Conservation (phyloP, 2,113 vertebrate genomes). For the Ptyas mucosa region DNA sequence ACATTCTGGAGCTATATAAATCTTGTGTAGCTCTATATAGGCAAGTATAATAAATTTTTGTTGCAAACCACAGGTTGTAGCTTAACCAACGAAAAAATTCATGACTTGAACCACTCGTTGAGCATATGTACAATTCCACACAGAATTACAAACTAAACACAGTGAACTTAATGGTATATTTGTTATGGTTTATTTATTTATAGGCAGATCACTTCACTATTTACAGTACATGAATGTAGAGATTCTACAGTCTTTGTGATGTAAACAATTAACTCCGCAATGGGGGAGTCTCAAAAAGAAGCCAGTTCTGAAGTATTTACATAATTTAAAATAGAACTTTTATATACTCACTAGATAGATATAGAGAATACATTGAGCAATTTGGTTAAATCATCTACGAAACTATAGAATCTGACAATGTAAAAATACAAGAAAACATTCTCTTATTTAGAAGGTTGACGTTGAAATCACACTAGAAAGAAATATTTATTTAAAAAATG, state of each 20-base stretch:
- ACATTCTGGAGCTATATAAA: not conserved
- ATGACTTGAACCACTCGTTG: not conserved
- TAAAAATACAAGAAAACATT: constrained; percentile 99
- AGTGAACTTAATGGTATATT: constrained; percentile 73
- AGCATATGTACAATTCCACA: not conserved
- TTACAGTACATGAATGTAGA: constrained; percentile 99
- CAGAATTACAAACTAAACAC: constrained; percentile 41
- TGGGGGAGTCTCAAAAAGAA: constrained; percentile 89
- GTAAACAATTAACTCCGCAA: constrained; percentile 97
- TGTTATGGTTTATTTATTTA: constrained; percentile 87
- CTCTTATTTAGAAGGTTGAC: constrained; percentile 87
- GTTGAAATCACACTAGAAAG: constrained; percentile 92
- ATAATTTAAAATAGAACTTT: constrained; percentile 99
- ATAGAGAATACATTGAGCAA: constrained; percentile 89
- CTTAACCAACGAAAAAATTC: not conserved
- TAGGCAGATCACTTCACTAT: constrained; percentile 97
- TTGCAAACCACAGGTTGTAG: not conserved
- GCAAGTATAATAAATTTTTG: not conserved
- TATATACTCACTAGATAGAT: constrained; percentile 86
- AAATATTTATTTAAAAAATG: constrained; percentile 72
- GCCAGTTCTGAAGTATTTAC: constrained; percentile 96
- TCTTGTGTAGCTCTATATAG: not conserved
- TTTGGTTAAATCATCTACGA: constrained; percentile 97
- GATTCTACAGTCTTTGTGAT: constrained; percentile 99
- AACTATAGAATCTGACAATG: constrained; percentile 99